Base-by-base conservation (phyloP, 1,140 invertebrate species). In the Lordiphosa clarofinis region DNA sequence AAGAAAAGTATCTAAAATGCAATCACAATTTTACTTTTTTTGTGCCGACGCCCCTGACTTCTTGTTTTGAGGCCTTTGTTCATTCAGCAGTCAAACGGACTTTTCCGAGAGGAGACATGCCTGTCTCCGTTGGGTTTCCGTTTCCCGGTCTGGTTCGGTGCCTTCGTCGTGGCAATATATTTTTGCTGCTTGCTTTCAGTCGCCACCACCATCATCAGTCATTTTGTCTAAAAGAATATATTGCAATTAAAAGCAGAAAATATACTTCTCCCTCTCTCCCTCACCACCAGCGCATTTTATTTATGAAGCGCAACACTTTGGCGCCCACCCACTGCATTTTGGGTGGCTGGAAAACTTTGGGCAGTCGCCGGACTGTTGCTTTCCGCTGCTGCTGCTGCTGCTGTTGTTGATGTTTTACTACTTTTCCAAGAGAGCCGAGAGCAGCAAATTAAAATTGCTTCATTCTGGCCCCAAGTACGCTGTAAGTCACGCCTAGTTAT, bases 151-250 rank as follows among this genome's bases (percentile, higher is more conserved):
- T 31, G 28, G 5, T 7, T 31, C 7, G 28, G 28, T 31, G 28
- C 28, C 28, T 31, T 68, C 78, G 35, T 82, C 56, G 78, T 84
- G 76, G 78, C 78, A 78, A 78, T 82, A 82, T 84, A 84, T 82
- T 76, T 81, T 66, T 70, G 65, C 78, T 46, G 58, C 44, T 67
- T 37, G 56, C 54, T 48, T 48, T 12, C 49, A 39, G 11, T n/a
- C 37, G 48, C 42, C 19, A 24, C 28, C 50, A 62, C 63, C 79
- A 84, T 84, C 78, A 84, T 84, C 78, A 84, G 78, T 84, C 78
- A 84, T 84, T 84, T 84, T 86, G 78, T 86, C 78, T 84, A 73
- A 84, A 73, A 84, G 78, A 84, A 84, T 84, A 84, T 84, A 84
- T 84, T 84, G 78, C 78, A 84, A 84, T 84, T 84, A 84, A 84